Evolutionary conservation across 2,113 vertebrate species (phyloP).

Genomic region (Nothocercus nigrocapillus): DNA sequence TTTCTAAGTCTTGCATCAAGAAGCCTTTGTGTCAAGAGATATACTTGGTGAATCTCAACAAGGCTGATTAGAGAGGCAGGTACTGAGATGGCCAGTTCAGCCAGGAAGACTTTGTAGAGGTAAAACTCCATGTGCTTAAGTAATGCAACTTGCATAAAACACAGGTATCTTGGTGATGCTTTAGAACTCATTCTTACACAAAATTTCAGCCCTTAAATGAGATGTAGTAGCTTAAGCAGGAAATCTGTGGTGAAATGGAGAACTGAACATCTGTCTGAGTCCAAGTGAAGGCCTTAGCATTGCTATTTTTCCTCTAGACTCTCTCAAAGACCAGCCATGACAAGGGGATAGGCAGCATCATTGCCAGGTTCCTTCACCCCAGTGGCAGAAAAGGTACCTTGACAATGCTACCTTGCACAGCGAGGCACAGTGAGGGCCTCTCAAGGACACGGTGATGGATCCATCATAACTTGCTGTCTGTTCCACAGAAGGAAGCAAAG

Average conservation of each 20-base stretch:
- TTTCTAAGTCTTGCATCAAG: background rate
- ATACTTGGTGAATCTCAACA: background rate
- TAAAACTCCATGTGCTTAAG: background rate
- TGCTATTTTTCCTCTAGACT: background rate
- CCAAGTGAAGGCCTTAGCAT: background rate
- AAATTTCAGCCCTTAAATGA: background rate
- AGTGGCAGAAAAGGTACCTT: background rate
- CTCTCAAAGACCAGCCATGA: background rate
- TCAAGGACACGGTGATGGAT: background rate
- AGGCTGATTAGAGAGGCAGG: background rate
- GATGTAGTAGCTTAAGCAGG: background rate
- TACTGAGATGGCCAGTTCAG: background rate
- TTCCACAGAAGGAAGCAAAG: background rate
- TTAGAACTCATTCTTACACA: background rate
- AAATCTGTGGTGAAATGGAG: background rate
- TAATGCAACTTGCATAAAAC: background rate
- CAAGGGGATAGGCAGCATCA: background rate
- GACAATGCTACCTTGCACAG: accelerated
- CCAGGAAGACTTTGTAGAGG: background rate
- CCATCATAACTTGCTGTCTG: background rate
- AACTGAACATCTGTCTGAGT: background rate
- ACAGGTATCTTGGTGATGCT: background rate
- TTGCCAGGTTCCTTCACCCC: background rate
- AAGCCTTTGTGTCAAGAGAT: background rate
- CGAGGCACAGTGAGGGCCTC: background rate